Evolutionary conservation across 1,140 invertebrate species (phyloP).

Genomic region (Acromyrmex heyeri): DNA sequence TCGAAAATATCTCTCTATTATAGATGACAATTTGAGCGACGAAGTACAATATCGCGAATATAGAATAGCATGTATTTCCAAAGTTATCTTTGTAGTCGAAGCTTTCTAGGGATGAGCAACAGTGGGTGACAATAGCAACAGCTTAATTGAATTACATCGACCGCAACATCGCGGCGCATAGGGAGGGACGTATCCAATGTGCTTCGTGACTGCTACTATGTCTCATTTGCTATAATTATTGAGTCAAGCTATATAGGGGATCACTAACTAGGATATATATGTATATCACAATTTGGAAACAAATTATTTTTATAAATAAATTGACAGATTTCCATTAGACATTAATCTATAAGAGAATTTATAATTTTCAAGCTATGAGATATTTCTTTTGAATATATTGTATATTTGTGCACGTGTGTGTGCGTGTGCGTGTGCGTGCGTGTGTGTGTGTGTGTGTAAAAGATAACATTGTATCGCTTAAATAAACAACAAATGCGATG

Average conservation of each 20-base stretch:
- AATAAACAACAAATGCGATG: background rate
- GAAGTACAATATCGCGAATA: background rate
- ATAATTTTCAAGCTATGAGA: background rate
- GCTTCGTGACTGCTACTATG: constrained; percentile 51
- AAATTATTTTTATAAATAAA: background rate
- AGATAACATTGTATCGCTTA: background rate
- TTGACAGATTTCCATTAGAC: background rate
- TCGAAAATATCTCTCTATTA: background rate
- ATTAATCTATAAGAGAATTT: background rate
- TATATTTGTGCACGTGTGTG: background rate
- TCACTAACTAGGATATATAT: too few species aligned
- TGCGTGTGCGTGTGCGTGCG: too few species aligned
- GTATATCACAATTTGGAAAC: background rate
- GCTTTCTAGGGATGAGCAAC: constrained; percentile 15
- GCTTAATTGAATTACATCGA: constrained; percentile 74
- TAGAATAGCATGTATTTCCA: constrained; percentile 21
- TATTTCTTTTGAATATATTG: too few species aligned
- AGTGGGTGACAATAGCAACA: constrained; percentile 64
- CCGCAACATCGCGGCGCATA: constrained; percentile 42
- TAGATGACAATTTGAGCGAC: constrained; percentile 2
- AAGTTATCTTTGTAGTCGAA: constrained; percentile 43
- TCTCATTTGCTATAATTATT: constrained; percentile 68
- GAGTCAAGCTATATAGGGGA: constrained; percentile 23
- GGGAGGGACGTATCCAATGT: constrained; percentile 57
- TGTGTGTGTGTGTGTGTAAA: background rate